Percentiles rank a stretch among this genome's conserved stretches.
Conservation (phyloP, 2,888 invertebrate species). For the Amphimallon solstitiale region DNA sequence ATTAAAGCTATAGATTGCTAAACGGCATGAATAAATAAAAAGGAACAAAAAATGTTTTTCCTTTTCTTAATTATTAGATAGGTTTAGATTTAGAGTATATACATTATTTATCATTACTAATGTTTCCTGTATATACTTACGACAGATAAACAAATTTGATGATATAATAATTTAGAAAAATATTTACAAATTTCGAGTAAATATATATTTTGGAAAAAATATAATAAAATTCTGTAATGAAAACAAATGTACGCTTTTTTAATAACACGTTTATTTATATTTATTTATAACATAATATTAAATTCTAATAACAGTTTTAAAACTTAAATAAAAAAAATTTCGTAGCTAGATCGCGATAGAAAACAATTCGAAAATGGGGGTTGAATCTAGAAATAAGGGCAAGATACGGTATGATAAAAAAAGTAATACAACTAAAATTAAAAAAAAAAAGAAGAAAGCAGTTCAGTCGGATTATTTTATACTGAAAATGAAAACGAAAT, state of each 20-base stretch:
- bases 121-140: background rate
- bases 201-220: too few relatives aligned
- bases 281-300: conserved; percentile 35
- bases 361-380: conserved; percentile 24
- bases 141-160: too few relatives aligned
- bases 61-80: too few relatives aligned
- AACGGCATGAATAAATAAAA: too few relatives aligned
- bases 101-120: background rate
- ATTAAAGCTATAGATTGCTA: too few relatives aligned
- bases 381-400: conserved; percentile 2
- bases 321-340: conserved; percentile 31
- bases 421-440: background rate
- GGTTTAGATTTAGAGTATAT: background rate
- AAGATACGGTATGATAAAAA: conserved; percentile 7
- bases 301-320: conserved; percentile 35
- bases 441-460: conserved; percentile 6
- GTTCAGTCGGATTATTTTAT: conserved; percentile 18
- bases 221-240: background rate
- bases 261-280: conserved; percentile 37
- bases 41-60: too few relatives aligned
- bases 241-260: conserved; percentile 19
- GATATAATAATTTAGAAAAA: background rate
- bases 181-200: background rate
- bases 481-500: conserved; percentile 10
- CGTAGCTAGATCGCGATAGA: conserved; percentile 5